A percentile compares a stretch with the other conserved stretches of the same genome.
These are phyloP conservation scores for Protodeltote pygarga DNA, from an alignment of 2,888 invertebrate genomes.

Conservation along the genomic window DNA sequence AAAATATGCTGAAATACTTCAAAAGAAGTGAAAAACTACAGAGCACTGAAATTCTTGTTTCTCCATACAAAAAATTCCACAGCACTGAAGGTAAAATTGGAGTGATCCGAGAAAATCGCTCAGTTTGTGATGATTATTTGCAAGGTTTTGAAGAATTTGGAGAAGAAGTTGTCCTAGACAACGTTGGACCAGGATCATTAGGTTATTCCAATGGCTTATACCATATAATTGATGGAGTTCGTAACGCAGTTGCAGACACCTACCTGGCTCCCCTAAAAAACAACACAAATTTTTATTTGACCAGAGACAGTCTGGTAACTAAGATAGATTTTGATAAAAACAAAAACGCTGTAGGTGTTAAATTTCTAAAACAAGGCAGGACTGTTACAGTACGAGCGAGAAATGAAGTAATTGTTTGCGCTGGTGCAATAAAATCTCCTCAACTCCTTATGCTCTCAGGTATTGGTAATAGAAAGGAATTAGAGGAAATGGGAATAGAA, in stretches of 20 bases:
- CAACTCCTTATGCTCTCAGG: constrained; percentile 66
- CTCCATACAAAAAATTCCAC: constrained; percentile 35
- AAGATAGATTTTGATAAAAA: constrained; percentile 50
- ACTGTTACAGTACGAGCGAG: constrained; percentile 40
- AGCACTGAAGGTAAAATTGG: constrained; percentile 47
- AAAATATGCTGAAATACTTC: constrained; percentile 53
- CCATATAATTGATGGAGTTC: constrained; percentile 73
- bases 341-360: constrained; percentile 49
- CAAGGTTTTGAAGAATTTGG: constrained; percentile 65
- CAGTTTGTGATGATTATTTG: constrained; percentile 20
- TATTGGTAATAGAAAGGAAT: constrained; percentile 58
- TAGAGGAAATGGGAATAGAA: constrained; percentile 52
- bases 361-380: constrained; percentile 17
- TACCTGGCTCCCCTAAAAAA: constrained; percentile 38
- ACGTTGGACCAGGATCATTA: constrained; percentile 64
- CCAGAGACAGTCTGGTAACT: constrained; percentile 42
- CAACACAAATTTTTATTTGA: constrained; percentile 84
- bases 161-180: constrained; percentile 57
- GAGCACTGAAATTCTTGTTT: constrained; percentile 34
- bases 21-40: constrained; percentile 56
- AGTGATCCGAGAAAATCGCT: constrained; percentile 49
- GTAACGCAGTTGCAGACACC: constrained; percentile 56
- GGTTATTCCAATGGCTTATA: constrained; percentile 75
- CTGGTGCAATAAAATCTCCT: constrained; percentile 62
- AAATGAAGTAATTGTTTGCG: constrained; percentile 61